Percentiles rank a stretch among this genome's conserved stretches.
These are phyloP conservation scores for Limosa lapponica DNA, from an alignment of 2,797 vertebrate species.

Conservation along the genomic window DNA sequence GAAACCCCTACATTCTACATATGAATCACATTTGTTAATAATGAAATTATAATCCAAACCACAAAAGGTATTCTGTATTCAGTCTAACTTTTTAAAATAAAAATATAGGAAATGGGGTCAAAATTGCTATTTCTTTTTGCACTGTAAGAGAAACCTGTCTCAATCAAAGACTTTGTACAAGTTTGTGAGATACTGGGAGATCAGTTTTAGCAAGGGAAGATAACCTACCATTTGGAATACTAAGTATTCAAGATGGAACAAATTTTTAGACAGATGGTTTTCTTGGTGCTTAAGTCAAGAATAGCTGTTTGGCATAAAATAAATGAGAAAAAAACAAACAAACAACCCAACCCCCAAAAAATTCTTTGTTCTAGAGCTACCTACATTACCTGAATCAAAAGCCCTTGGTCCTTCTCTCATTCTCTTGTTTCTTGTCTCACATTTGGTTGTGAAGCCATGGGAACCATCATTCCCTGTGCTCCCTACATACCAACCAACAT, in stretches of 20 bases:
- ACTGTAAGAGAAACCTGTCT: background rate
- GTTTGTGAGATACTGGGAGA: background rate
- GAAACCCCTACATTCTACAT: slow-evolving; percentile 22
- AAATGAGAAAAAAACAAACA: background rate
- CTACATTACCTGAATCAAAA: background rate
- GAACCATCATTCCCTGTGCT: background rate
- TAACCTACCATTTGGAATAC: background rate
- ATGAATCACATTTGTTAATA: slow-evolving; percentile 42
- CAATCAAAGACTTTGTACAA: background rate
- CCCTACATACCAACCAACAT: background rate
- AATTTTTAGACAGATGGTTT: background rate
- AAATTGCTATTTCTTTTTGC: background rate
- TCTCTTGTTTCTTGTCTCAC: background rate
- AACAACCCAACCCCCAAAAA: background rate
- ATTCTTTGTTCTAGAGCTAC: background rate
- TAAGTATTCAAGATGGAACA: background rate
- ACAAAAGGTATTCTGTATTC: slow-evolving; percentile 3
- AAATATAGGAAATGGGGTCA: background rate
- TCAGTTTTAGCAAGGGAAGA: background rate
- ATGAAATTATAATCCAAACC: slow-evolving; percentile 50
- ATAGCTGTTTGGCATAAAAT: background rate
- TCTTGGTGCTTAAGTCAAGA: background rate
- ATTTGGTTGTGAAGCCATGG: background rate
- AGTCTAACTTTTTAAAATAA: background rate
- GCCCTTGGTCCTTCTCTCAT: background rate